Percentiles rank a stretch among this genome's conserved stretches.
These are phyloP conservation scores for Elephas maximus DNA, from an alignment of 2,113 vertebrate species.

Conservation along the genomic window DNA sequence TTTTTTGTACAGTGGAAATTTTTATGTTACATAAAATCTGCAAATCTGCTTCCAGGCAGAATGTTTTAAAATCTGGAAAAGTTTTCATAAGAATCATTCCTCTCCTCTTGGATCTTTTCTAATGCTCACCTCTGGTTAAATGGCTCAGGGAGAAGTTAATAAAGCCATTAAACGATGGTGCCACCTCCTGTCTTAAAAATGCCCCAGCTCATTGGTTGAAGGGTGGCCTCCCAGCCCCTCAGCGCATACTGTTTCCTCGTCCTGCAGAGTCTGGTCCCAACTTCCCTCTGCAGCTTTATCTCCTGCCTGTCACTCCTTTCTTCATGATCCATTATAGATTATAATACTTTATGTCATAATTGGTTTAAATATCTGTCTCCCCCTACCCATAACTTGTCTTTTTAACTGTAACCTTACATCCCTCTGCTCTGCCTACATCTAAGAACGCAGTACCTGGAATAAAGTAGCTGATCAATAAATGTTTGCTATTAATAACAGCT, in stretches of 20 bases:
- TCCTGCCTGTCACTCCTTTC: not conserved
- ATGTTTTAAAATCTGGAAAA: slow-evolving; percentile 19
- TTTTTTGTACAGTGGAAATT: slow-evolving; percentile 44
- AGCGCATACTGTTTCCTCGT: not conserved
- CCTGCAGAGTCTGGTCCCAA: not conserved
- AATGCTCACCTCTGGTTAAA: not conserved
- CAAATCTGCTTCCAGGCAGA: slow-evolving; percentile 56
- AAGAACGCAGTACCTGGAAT: not conserved
- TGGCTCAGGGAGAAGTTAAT: not conserved
- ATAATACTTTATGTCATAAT: not conserved
- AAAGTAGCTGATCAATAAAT: not conserved
- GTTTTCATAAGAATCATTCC: not conserved
- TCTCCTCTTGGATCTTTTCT: not conserved
- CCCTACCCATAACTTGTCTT: not conserved
- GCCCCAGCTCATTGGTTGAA: not conserved
- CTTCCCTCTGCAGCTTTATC: not conserved
- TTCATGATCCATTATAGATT: not conserved
- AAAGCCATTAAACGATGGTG: not conserved
- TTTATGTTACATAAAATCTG: slow-evolving; percentile 49
- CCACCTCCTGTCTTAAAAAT: not conserved
- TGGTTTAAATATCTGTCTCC: not conserved
- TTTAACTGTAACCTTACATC: not conserved
- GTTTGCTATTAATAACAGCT: not conserved
- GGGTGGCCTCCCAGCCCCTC: not conserved
- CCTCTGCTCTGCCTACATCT: not conserved